Evolutionary conservation across 2,797 vertebrate genomes (phyloP).

Genomic region (Lithobates sylvaticus): DNA sequence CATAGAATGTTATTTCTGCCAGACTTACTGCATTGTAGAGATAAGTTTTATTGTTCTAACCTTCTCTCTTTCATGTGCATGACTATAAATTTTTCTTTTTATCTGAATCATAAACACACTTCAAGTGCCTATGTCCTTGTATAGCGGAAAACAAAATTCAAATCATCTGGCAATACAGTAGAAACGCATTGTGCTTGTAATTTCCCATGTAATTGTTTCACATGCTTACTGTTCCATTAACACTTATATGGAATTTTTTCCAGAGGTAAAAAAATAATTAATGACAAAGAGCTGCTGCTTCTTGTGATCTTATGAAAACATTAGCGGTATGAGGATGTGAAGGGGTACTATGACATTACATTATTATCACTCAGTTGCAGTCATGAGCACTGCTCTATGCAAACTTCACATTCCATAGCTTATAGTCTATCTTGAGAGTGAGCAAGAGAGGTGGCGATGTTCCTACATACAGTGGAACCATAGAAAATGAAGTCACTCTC

Average conservation of each 20-base stretch:
- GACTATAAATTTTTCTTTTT: constrained; percentile 13
- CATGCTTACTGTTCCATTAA: neutral
- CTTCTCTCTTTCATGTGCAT: constrained; percentile 36
- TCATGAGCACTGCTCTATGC: too few relatives aligned
- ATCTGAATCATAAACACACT: constrained; percentile 49
- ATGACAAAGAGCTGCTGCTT: neutral
- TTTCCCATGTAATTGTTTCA: neutral
- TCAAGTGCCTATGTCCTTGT: constrained; percentile 38
- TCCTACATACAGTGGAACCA: too few relatives aligned
- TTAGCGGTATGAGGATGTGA: too few relatives aligned
- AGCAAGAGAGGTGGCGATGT: too few relatives aligned
- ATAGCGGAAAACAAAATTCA: constrained; percentile 25
- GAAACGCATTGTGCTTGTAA: constrained; percentile 4
- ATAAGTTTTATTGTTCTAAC: constrained; percentile 36
- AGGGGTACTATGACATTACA: too few relatives aligned
- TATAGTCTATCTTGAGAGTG: too few relatives aligned
- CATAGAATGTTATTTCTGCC: neutral
- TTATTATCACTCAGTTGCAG: too few relatives aligned
- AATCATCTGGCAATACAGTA: constrained; percentile 10
- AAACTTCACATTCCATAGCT: too few relatives aligned
- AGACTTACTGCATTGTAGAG: neutral
- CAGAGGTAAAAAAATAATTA: neutral
- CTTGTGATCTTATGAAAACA: too few relatives aligned
- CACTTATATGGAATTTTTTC: neutral
- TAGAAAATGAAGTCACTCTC: too few relatives aligned